phyloP scores from a whole-genome alignment of 1,140 invertebrate genomes.

The Hycleus phaleratus region DNA sequence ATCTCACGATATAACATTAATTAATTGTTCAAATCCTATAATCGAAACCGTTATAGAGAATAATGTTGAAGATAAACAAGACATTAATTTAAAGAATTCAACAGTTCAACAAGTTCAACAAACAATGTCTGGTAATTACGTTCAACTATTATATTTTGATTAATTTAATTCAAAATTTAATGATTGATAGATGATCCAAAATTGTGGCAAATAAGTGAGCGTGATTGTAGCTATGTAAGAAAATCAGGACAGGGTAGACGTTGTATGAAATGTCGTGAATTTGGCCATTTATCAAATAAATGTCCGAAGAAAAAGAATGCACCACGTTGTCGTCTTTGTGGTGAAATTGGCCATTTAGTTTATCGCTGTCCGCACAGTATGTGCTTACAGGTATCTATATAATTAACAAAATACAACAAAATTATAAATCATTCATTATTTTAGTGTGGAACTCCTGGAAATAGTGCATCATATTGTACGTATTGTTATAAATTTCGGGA shows the following conservation, averaged over 20 bases:
- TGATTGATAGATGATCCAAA: conserved; percentile 39
- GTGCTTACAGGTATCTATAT: conserved; percentile 51
- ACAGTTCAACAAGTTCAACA: too few species aligned
- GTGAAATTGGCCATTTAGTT: conserved; percentile 51
- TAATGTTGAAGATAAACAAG: too few species aligned
- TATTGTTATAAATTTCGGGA: conserved; percentile 53
- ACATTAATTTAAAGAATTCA: too few species aligned
- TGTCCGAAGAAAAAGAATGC: conserved; percentile 39
- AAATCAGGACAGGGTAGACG: conserved; percentile 37
- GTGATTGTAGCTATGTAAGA: conserved; percentile 32
- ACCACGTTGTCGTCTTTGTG: conserved; percentile 55
- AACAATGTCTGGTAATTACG: too few species aligned
- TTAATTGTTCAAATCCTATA: background rate
- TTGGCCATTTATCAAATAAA: conserved; percentile 47
- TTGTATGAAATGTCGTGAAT: conserved; percentile 50
- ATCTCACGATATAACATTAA: conserved; percentile 2
- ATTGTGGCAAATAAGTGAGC: conserved; percentile 42
- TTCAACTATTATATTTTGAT: too few species aligned
- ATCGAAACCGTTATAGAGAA: too few species aligned
- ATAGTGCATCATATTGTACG: conserved; percentile 47
- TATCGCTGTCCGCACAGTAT: conserved; percentile 54
- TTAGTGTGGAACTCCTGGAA: conserved; percentile 53
- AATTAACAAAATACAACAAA: background rate
- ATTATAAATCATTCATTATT: conserved; percentile 25
- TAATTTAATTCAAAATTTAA: too few species aligned